Evolutionary conservation across 1,140 invertebrate species (phyloP).

Genomic region (Drosophila obscura): DNA sequence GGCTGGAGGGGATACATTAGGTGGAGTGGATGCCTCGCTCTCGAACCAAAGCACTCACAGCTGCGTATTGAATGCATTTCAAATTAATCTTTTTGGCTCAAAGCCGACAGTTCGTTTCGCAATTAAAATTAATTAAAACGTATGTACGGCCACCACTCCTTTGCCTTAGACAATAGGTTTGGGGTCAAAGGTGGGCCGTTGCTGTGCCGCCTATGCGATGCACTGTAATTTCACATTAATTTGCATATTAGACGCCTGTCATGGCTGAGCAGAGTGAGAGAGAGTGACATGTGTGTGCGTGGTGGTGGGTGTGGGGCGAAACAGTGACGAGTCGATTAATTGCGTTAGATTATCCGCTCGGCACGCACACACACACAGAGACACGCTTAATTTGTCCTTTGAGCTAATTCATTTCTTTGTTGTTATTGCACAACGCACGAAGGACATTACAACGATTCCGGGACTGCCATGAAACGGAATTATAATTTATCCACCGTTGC

Average conservation of each 20-base stretch:
- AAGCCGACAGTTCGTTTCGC: conserved; percentile 8
- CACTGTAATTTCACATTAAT: conserved; percentile 73
- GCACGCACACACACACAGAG: conserved; percentile 34
- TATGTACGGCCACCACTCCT: conserved; percentile 8
- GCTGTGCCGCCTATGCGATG: conserved; percentile 19
- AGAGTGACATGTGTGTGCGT: conserved; percentile 59
- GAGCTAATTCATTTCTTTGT: conserved; percentile 77
- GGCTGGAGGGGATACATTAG: neutral
- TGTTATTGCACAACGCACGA: conserved; percentile 72
- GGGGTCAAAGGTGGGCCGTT: conserved; percentile 9
- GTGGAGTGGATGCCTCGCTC: too few relatives aligned
- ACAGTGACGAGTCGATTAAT: conserved; percentile 81
- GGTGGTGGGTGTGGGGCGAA: conserved; percentile 23
- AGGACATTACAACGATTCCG: conserved; percentile 49
- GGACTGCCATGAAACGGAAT: conserved; percentile 54
- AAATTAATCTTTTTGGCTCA: conserved; percentile 32
- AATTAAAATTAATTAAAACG: conserved; percentile 53
- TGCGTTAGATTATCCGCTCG: conserved; percentile 72
- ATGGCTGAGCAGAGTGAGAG: conserved; percentile 25
- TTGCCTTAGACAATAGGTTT: conserved; percentile 8
- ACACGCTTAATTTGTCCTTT: conserved; percentile 69
- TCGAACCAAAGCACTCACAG: neutral
- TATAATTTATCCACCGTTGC: conserved; percentile 68
- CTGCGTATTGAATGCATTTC: conserved; percentile 25
- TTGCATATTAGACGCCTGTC: conserved; percentile 74